Evolutionary conservation across 2,113 vertebrate genomes (phyloP), one percentile per base, ranked within the genome.

Genomic region (Serilophus lunatus): DNA sequence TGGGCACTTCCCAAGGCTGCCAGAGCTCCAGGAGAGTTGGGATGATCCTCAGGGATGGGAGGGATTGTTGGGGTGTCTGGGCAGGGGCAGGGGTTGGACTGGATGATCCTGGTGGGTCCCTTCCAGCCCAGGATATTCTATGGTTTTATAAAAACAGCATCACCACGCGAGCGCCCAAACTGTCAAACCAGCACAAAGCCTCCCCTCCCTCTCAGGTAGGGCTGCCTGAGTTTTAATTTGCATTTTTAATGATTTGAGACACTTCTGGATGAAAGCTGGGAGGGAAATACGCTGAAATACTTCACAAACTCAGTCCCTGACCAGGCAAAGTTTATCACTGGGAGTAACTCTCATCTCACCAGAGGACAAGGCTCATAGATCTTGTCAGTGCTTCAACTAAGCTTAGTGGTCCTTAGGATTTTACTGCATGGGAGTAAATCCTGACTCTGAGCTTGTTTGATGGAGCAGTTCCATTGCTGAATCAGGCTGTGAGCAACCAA

Each of bases 241-340:
- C 40, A 38, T 53, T 93, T 83, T 81, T 75, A 88, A 86, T 68
- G 80, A 70, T 11, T 65, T 61, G 88, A 91, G 78, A 93, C 44
- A 10, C 69, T 57, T 40, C 40, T 35, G 79, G 82, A 63, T 2
- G 49, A 75, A 90, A 60, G 53, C 25, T n/a, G 64, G 44, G 38
- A 40, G 35, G 70, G 92, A 28, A 92, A 77, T 25, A 4, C 22
- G 75, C 71, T 18, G 47, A 35, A 86, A 70, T 22, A 26, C 20
- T 7, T 56, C 7, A 5, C 64, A 31, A 36, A 78, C 12, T 57
- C 88, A 69, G 57, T 25, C 74, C 38, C 45, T 18, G 20, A 14
- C 6, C 54, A 15, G 86, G 56, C 64, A n/a, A 24, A 74, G 80
- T 71, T 94, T 83, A 86, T 93, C 84, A 35, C 60, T 7, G 33